Base-by-base conservation (phyloP, 2,888 invertebrate genomes). In the Limenitis camilla region DNA sequence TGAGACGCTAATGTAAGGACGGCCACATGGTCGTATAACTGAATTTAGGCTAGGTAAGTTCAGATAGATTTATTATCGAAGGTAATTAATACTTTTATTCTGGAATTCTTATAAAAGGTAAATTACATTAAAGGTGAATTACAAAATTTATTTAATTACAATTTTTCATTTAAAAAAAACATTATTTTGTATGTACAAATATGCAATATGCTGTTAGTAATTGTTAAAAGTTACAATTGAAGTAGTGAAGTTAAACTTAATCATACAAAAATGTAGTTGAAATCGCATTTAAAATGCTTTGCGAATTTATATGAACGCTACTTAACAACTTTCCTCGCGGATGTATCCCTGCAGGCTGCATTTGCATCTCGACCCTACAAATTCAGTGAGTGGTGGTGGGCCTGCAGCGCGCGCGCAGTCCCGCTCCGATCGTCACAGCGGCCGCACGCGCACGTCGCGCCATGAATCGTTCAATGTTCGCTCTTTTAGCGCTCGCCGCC, bases 351-450 rank as follows among this genome's bases (percentile, higher is more conserved):
- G 59, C 57, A 60, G 55, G 56, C 61, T 63, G 61, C 62, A 63
- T 62, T 54, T 63, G 74, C 74, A 72, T 67, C 66, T 66, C 64
- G 65, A 64, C 62, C 63, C 73, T 71, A 74, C 72, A 74, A 73
- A 68, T 68, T 67, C 68, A 65, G 72, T 70, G 76, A 77, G 69
- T 74, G 77, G 72, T 69, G 74, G 72, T 68, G 74, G 65, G 73
- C 68, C 63, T 63, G 55, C 62, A 52, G 69, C 77, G 71, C 78
- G 66, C 74, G 83, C 85, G 78, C 87, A 87, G 85, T 85, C 74
- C 81, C 88, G 78, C 79, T 84, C 71, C 69, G 73, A 71, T 67
- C 80, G 74, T 78, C 77, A 77, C 78, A 81, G 80, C 81, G 80
- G 81, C 76, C 77, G 76, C 82, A 82, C 81, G 83, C 79, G 75